Base-by-base conservation (phyloP, 1,140 invertebrate species). In the Formica exsecta region DNA sequence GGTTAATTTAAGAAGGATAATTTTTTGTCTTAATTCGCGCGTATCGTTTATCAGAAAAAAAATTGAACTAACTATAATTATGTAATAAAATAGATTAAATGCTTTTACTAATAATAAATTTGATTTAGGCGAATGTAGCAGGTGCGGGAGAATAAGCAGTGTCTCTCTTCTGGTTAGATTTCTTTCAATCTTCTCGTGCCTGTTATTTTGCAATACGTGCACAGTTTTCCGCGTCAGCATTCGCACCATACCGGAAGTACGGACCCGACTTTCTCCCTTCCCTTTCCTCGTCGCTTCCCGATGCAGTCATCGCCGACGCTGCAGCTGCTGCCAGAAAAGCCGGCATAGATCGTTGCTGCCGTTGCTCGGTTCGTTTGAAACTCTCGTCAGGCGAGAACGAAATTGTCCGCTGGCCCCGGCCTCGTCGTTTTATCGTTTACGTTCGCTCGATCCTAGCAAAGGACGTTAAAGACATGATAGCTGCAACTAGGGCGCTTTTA, bases 361-460 rank as follows among this genome's bases (percentile, higher is more conserved):
- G 79, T 74, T 87, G 85, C 86, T 61, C 32, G 77, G 68, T 85
- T 86, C 89, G 90, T 91, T 91, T 91, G 70, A 79, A 89, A 91
- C 89, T 91, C 90, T 91, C 90, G 89, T 91, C 90, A 91, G 76
- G 87, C 87, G 87, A 88, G 73, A 87, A 89, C 89, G 85, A 91
- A 91, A 91, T 91, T 91, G 90, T 91, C 85, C 87, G 80, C 51
- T 75, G n/a, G 64, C 51, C 79, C 29, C 89, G 62, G 64, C 85
- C 86, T 87, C 89, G 79, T 71, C 86, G 48, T 90, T 90, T 90
- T 90, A 90, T 90, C 89, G 87, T 64, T 81, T 81, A 81, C 79
- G 66, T 71, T 73, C 79, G 66, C 66, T 81, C 66, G 38, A 51
- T 44, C 0, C 79, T 61, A 41, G 48, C 32, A 41, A 76, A 59